These are phyloP conservation scores for Oncorhynchus clarkii DNA, from an alignment of 2,113 vertebrate species.

Conservation along the genomic window DNA sequence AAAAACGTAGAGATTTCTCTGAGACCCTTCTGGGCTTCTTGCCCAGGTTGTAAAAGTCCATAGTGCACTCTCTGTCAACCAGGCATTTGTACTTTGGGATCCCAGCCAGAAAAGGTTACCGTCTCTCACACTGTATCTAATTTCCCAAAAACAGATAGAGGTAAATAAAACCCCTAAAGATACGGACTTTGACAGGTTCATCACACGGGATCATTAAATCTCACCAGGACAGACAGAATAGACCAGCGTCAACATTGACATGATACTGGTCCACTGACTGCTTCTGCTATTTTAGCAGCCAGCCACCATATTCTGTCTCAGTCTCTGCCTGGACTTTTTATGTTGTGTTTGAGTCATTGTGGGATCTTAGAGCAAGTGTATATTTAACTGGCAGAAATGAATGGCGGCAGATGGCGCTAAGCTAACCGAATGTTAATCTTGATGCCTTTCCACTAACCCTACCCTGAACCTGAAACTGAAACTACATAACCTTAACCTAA, in stretches of 20 bases:
- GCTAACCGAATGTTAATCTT: too few relatives aligned
- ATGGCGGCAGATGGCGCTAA: too few relatives aligned
- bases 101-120: not conserved
- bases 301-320: not conserved
- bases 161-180: not conserved
- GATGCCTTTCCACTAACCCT: too few relatives aligned
- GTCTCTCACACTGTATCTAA: too few relatives aligned
- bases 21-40: not conserved
- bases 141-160: not conserved
- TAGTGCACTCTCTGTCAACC: not conserved
- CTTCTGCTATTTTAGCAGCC: not conserved
- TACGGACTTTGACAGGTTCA: constrained; percentile 1
- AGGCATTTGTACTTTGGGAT: not conserved
- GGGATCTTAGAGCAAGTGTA: too few relatives aligned
- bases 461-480: too few relatives aligned
- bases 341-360: too few relatives aligned
- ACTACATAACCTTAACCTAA: too few relatives aligned
- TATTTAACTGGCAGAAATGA: too few relatives aligned
- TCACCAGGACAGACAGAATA: not conserved
- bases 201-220: not conserved
- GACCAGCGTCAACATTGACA: not conserved
- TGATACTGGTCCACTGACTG: not conserved
- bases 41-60: not conserved
- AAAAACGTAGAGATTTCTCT: not conserved
- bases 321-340: too few relatives aligned